Base-by-base conservation (phyloP, 2,888 invertebrate genomes). In the Chrysopilus asiliformis region DNA sequence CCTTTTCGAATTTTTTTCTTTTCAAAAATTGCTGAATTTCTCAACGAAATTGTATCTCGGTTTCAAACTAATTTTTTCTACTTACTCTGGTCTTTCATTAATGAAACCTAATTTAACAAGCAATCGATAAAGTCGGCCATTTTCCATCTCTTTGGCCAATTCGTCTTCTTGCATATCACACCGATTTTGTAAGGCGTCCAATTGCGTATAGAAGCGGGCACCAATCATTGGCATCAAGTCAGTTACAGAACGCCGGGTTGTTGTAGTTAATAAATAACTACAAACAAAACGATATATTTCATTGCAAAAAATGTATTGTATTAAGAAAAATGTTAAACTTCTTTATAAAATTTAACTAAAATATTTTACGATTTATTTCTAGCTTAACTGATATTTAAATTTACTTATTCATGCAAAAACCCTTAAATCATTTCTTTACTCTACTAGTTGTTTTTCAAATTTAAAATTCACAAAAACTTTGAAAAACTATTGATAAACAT, bases 221-320 rank as follows among this genome's bases (percentile, higher is more conserved):
- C 87, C 97, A 50, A 98, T 95, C 93, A 97, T 94, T 18, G 97
- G 95, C 97, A 97, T 97, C 52, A 97, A 74, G 67, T 97, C 95
- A 45, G 87, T 89, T 42, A 97, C 84, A 51, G 79, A 82, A 53
- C 84, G 78, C 48, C 80, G 72, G 38, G 68, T 59, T 49, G 74
- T 70, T 30, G 69, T 58, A 46, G 74, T 70, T 52, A 87, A 68
- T 56, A 89, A 68, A 63, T 84, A 86, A 62, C 84, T 85, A 47
- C 6, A 56, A 54, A 44, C 37, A 32, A 38, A 32, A 32, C 37
- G 33, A 33, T 28, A 18, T 30, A 30, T 28, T 8, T 12, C 8
- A 28, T 13, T n/a, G n/a, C n/a, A n/a, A n/a, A n/a, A n/a, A n/a
- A n/a, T n/a, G n/a, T n/a, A n/a, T n/a, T n/a, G n/a, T n/a, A n/a